Evolutionary conservation across 2,888 invertebrate genomes (phyloP), one percentile per base, ranked within the genome.

Genomic region (Daptonema setosum): DNA sequence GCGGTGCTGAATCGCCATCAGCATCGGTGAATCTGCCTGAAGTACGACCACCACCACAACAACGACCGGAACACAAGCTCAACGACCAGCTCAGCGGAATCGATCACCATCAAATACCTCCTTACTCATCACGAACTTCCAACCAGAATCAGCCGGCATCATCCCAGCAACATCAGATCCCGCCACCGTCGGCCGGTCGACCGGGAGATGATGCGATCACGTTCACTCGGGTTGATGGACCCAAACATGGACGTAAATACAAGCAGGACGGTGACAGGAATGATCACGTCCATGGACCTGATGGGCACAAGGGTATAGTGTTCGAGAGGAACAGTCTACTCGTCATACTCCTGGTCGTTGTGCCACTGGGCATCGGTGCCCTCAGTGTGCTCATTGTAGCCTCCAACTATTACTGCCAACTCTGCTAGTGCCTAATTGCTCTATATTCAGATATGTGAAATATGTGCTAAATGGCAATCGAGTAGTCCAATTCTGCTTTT

Each of bases 351-450:
- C 61, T 68, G 14, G 68, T 68, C 3, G 63, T 68, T n/a, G 68
- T 68, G 52, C 68, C 68, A 5, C 58, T 68, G 22, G 66, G 67
- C 20, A 67, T 68, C 29, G 68, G 67, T 30, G 67, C 62, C 11
- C 66, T 65, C 17, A 63, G 66, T 28, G 63, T 68, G 17, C 57
- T 66, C 59, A 65, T 68, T 8, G 67, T 68, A 25, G 63, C 67
- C 5, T 62, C 67, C 62, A 68, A 68, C 59, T 68, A 67, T 60
- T 68, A 68, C 62, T 68, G 68, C 59, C 67, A 68, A 60, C 61
- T 68, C 35, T 64, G 65, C 56, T 65, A 62, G 58, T 35, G 17
- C 35, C n/a, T n/a, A n/a, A n/a, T n/a, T n/a, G n/a, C n/a, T n/a
- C n/a, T n/a, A n/a, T n/a, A n/a, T n/a, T n/a, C n/a, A n/a, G n/a